These are phyloP conservation scores for Coelopa pilipes DNA, from an alignment of 2,888 invertebrate genomes.

Conservation along the genomic window DNA sequence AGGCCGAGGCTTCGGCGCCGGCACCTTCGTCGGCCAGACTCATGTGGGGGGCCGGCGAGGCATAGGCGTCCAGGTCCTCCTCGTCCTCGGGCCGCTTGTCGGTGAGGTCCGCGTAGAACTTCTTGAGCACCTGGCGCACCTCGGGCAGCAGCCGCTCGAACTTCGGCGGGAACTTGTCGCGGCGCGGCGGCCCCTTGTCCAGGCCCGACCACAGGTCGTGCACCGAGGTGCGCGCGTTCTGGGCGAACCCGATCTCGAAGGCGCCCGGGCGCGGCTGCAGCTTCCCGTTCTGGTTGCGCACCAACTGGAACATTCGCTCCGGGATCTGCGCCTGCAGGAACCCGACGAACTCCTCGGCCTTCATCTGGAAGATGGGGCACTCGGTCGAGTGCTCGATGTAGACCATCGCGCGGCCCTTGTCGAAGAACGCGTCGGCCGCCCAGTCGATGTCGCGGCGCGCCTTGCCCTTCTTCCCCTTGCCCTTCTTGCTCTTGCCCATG, in stretches of 20 bases:
- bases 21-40: background rate
- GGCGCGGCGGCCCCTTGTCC: conserved; percentile 59
- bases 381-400: conserved; percentile 61
- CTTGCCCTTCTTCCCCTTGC: conserved; percentile 43
- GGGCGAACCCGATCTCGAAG: conserved; percentile 60
- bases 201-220: conserved; percentile 57
- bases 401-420: conserved; percentile 58
- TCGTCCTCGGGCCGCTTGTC: conserved; percentile 42
- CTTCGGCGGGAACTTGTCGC: conserved; percentile 59
- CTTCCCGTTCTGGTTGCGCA: conserved; percentile 56
- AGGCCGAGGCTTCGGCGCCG: background rate
- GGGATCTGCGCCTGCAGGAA: conserved; percentile 55
- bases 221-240: conserved; percentile 59
- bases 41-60: too few species aligned
- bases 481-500: conserved; percentile 32
- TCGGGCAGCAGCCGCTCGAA: conserved; percentile 54
- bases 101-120: conserved; percentile 57
- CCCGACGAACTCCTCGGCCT: conserved; percentile 56
- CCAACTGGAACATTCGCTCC: conserved; percentile 54
- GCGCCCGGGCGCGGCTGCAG: conserved; percentile 54
- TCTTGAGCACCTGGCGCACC: conserved; percentile 55
- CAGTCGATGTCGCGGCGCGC: conserved; percentile 56
- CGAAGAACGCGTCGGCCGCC: conserved; percentile 55
- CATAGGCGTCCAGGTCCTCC: conserved; percentile 4
- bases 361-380: conserved; percentile 60